Conservation (phyloP, 2,797 vertebrate species). For the Propithecus perrieri region DNA sequence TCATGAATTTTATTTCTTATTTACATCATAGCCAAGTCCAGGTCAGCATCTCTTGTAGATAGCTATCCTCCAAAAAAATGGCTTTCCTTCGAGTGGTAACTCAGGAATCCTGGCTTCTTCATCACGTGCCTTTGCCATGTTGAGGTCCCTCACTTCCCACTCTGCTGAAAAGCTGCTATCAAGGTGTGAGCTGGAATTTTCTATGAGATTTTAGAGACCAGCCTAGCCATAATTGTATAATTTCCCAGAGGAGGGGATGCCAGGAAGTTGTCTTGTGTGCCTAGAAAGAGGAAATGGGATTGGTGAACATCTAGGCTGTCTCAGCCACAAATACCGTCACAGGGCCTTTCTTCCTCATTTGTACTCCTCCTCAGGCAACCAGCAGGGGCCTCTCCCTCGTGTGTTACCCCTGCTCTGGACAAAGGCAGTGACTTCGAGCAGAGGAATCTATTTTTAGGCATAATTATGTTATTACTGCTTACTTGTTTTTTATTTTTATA, state of each 20-base stretch:
- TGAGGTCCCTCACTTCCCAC: neutral
- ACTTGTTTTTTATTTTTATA: neutral
- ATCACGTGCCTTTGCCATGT: neutral
- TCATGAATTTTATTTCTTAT: neutral
- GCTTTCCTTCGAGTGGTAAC: neutral
- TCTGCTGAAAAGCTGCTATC: neutral
- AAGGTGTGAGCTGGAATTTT: neutral
- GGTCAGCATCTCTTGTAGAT: neutral
- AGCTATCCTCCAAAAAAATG: neutral
- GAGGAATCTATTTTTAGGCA: neutral
- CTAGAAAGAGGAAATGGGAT: neutral
- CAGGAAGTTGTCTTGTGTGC: neutral
- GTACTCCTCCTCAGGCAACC: neutral
- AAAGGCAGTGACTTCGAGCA: neutral
- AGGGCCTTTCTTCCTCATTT: neutral
- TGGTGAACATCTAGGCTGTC: neutral
- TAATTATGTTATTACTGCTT: neutral
- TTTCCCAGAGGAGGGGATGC: neutral
- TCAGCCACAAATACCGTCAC: neutral
- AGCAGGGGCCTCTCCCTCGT: neutral
- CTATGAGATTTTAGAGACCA: neutral
- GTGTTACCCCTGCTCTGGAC: neutral
- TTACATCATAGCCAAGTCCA: neutral
- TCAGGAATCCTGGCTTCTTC: neutral
- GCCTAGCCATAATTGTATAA: neutral